Base-by-base conservation (phyloP, 2,888 invertebrate genomes). In the Schizotus pectinicornis region DNA sequence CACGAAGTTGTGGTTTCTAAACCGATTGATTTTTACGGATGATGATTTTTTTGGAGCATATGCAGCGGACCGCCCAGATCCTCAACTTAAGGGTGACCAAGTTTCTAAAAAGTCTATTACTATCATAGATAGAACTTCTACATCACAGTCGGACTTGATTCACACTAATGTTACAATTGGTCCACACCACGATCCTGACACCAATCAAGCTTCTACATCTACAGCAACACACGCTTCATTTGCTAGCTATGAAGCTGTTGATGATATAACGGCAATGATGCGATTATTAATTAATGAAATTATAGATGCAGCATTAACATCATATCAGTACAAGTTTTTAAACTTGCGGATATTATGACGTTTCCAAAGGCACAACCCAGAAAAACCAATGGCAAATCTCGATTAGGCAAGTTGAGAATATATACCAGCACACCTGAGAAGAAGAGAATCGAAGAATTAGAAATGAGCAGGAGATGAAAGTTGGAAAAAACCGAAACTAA, bases 241-340 rank as follows among this genome's bases (percentile, higher is more conserved):
- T 36, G 36, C 36, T 36, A 36, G 36, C 36, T 36, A 11, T 36
- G 36, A 11, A 36, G 36, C 36, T 36, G 11, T 6, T 36, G 36
- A 36, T 36, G n/a, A 6, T 36, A 36, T 36, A 36, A 36, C 3
- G 11, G 36, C 6, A 36, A 36, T 36, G 36, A 36, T 36, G 36
- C 36, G 36, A 36, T 36, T 36, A 36, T 6, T 36, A 11, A 9
- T 36, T 11, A 36, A 36, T 11, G 2, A 36, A 34, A 36, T 36
- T 36, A 36, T 36, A 36, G 36, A 36, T 36, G 36, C 36, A 36
- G 36, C 36, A 36, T 36, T 36, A 36, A 36, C 36, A 36, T 3
- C 11, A 36, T 36, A 3, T 36, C 11, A 36, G 2, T 36, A 36
- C 9, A 36, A 11, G n/a, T n/a, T 11, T 6, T 11, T 9, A 36